These are phyloP conservation scores for Nephrotoma appendiculata DNA, from an alignment of 2,888 invertebrate genomes.

Conservation along the genomic window DNA sequence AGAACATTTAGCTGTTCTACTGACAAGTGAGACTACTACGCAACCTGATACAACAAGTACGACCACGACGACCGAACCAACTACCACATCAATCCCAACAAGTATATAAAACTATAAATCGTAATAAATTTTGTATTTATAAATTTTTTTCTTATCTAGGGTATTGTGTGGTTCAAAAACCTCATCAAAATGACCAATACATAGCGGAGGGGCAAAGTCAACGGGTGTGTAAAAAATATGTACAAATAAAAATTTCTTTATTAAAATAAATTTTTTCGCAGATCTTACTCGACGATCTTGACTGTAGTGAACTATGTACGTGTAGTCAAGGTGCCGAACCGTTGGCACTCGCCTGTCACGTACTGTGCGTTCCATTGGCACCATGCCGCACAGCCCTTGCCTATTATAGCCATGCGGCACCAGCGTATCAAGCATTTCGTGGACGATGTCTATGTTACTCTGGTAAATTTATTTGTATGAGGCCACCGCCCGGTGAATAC, in stretches of 20 bases:
- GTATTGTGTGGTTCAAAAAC: constrained; percentile 72
- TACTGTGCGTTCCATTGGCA: constrained; percentile 73
- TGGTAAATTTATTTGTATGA: constrained; percentile 83
- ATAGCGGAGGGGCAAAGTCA: constrained; percentile 75
- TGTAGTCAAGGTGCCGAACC: constrained; percentile 51
- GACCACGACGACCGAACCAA: constrained; percentile 40
- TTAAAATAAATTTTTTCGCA: neutral
- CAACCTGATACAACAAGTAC: constrained; percentile 31
- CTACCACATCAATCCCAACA: constrained; percentile 41
- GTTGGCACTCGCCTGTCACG: constrained; percentile 66
- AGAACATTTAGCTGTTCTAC: constrained; percentile 29
- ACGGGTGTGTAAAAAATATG: constrained; percentile 42
- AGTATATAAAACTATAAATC: constrained; percentile 29
- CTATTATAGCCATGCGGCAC: constrained; percentile 80
- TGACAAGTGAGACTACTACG: constrained; percentile 32
- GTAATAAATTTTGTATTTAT: neutral
- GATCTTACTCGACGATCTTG: constrained; percentile 66
- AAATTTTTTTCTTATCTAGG: constrained; percentile 30
- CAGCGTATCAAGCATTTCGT: constrained; percentile 78
- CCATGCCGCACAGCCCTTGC: constrained; percentile 80
- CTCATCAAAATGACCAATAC: constrained; percentile 67
- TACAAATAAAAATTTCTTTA: neutral
- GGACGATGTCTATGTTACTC: constrained; percentile 85
- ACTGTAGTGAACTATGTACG: constrained; percentile 81
- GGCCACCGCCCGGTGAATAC: constrained; percentile 54